phyloP scores from a whole-genome alignment of 2,888 invertebrate species.

The Pyrgus malvae region DNA sequence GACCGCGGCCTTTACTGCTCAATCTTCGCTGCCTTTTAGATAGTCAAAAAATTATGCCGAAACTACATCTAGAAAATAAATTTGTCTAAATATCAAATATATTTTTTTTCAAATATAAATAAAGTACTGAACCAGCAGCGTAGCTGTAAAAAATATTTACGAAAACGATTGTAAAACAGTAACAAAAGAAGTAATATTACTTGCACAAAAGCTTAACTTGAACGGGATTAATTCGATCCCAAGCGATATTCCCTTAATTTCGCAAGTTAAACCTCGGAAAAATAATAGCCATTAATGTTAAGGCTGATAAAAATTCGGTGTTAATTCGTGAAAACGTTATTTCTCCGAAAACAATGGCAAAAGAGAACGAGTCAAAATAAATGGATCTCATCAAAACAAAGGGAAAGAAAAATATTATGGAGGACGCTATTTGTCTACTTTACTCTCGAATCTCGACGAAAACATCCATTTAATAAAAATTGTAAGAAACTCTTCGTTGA shows the following conservation, averaged over 20 bases:
- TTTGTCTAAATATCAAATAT: too few species aligned
- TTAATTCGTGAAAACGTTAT: slow-evolving; percentile 26
- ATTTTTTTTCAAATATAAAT: too few species aligned
- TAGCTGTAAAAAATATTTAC: too few species aligned
- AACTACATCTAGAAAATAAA: too few species aligned
- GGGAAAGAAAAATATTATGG: slow-evolving; percentile 47
- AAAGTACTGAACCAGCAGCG: too few species aligned
- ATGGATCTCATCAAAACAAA: slow-evolving; percentile 46
- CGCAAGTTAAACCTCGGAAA: slow-evolving; percentile 3
- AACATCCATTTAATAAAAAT: slow-evolving; percentile 26
- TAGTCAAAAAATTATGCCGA: too few species aligned
- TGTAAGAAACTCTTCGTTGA: slow-evolving; percentile 1
- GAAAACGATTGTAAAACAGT: not conserved
- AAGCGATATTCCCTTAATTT: not conserved
- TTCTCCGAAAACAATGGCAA: slow-evolving; percentile 17
- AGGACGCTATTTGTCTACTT: slow-evolving; percentile 46
- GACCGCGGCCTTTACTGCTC: too few species aligned
- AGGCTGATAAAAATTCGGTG: slow-evolving; percentile 22
- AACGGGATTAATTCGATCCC: not conserved
- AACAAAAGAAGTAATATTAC: not conserved
- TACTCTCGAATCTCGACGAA: slow-evolving; percentile 34
- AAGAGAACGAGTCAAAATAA: slow-evolving; percentile 27
- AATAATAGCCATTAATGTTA: slow-evolving; percentile 14
- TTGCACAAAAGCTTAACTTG: not conserved
- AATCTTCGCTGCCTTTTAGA: too few species aligned